Evolutionary conservation across 2,888 invertebrate genomes (phyloP).

Genomic region (Scrobipalpa atriplicella): DNA sequence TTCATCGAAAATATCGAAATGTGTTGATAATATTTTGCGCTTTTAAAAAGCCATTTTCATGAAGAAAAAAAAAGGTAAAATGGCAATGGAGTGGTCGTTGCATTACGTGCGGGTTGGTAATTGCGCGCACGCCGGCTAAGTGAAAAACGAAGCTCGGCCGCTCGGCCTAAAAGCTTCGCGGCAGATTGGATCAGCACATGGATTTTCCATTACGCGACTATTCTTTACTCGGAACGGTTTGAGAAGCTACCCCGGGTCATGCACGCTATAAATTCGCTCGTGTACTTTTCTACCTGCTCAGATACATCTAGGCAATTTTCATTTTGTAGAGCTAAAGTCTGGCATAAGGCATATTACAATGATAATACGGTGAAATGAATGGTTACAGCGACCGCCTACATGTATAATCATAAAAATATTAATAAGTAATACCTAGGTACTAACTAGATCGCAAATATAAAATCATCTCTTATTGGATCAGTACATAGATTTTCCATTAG

Average conservation of each 20-base stretch:
- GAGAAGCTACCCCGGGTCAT: conserved; percentile 40
- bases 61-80: conserved; percentile 40
- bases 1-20: neutral
- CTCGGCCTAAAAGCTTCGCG: conserved; percentile 71
- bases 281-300: neutral
- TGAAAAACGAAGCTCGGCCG: conserved; percentile 65
- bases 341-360: too few species aligned
- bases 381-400: too few species aligned
- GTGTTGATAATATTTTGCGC: conserved; percentile 10
- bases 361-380: too few species aligned
- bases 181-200: conserved; percentile 79
- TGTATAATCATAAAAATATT: too few species aligned
- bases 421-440: too few species aligned
- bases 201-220: conserved; percentile 73
- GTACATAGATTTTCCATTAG: conserved; percentile 79
- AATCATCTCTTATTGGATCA: conserved; percentile 58
- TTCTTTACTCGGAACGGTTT: conserved; percentile 52
- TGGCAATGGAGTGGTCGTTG: conserved; percentile 40
- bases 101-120: conserved; percentile 60
- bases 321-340: neutral
- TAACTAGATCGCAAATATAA: too few species aligned
- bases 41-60: conserved; percentile 26
- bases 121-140: conserved; percentile 66
- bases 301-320: neutral
- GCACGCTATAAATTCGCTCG: conserved; percentile 35